Evolutionary conservation across 2,113 vertebrate genomes (phyloP), one percentile per base, ranked within the genome.

Genomic region (Mesoclemmys tuberculata): DNA sequence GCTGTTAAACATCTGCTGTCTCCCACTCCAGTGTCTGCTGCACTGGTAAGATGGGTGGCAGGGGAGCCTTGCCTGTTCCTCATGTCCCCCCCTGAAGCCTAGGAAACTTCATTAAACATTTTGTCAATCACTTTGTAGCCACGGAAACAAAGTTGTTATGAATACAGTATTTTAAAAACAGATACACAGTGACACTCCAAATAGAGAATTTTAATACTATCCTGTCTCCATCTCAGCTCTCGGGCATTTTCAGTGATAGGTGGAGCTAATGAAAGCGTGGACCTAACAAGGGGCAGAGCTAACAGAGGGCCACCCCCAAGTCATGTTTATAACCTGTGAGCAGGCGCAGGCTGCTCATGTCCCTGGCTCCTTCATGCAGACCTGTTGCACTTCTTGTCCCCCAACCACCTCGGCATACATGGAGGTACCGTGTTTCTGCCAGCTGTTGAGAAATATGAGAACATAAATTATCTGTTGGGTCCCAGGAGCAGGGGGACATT

Each of bases 191-290:
- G 97, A 97, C 97, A 97, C 96, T 98, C 96, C 97, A 97, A 97
- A 97, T 97, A 97, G 96, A 98, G 96, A 97, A 95, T 93, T 98
- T 98, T 97, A 98, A 98, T 98, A 96, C 95, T 94, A 48, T 97
- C 95, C 93, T 88, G 80, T 7, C 2, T 80, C 97, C 93, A 94
- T 80, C 92, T 94, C 26, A 27, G 95, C 93, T 97, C 84, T 26
- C 71, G 29, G 46, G 27, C 35, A 51, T 79, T 87, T 84, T 80
- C 88, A 58, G 49, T 55, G 71, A 79, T 26, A 79, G 96, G 94
- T 91, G 92, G 96, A 97, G 94, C 96, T 98, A 97, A 98, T 96
- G 92, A 97, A 88, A 92, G 96, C 90, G 87, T 6, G 0, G 96
- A 89, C 84, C 92, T 71, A 96, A 95, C 77, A 16, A 93, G 95